Base-by-base conservation (phyloP, 92 coral and sea anemone genomes). In the Pocillopora meandrina region DNA sequence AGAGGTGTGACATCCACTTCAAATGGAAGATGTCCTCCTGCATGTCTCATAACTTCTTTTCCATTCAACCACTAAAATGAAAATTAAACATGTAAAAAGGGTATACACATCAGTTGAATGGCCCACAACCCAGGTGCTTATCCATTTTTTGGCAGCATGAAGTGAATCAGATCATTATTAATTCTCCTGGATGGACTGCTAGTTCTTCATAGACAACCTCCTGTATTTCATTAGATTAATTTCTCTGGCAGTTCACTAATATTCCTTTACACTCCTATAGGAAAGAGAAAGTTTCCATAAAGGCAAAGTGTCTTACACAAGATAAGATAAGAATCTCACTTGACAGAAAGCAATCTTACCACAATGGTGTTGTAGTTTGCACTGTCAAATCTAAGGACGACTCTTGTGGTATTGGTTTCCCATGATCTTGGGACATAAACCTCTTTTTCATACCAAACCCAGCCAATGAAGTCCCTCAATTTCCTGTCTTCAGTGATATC, bases 1-100 rank as follows among this genome's bases (percentile, higher is more conserved):
- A 76, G 74, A 61, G 80, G 55, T 15, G 92, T 89, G 12, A 96
- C 98, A 76, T 96, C 95, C 34, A 86, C 97, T 89, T 96, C 99
- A 88, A 96, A 96, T 42, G 99, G 99, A 49, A 96, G 84, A 78
- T 96, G 99, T 3, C 99, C 98, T 19, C 99, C 99, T 59, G 92
- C 83, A 77, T 96, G 99, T 17, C 78, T 21, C 98, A 94, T 95
- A 6, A 90, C 87, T 47, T 92, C 75, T 87, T 87, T 77, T 56
- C 99, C 94, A 75, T 96, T 96, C 64, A 96, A 89, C 99, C 99
- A 96, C 99, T 96, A 73, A 56, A 10, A 56, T 56, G 11, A 56
- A 63, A 58, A 61, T 33, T 35, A 3, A 20, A 18, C 31, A 26
- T 26, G 18, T 5, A 4, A 63, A 33, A 14, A 52, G 19, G 31